A percentile compares a stretch with the other conserved stretches of the same genome.
Conservation (phyloP, 2,888 invertebrate genomes). For the Gymnoscelis rufifasciata region DNA sequence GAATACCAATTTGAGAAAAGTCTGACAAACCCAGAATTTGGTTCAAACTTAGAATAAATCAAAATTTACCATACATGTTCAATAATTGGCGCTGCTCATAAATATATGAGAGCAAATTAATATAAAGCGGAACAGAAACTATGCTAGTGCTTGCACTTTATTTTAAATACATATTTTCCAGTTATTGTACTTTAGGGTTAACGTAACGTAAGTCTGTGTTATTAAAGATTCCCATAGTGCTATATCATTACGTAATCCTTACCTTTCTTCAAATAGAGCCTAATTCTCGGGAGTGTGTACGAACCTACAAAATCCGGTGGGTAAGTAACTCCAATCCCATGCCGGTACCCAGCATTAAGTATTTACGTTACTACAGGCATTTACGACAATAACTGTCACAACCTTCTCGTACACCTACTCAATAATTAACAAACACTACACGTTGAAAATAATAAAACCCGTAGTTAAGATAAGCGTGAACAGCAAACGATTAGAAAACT, state of each 20-base stretch:
- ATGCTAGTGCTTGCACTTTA: too few species aligned
- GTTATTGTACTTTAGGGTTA: too few species aligned
- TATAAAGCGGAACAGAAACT: too few species aligned
- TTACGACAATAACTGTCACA: slow-evolving; percentile 23
- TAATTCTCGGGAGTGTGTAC: slow-evolving; percentile 16
- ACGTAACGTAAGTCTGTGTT: too few species aligned
- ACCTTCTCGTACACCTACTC: slow-evolving; percentile 12
- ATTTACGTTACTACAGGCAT: slow-evolving; percentile 1
- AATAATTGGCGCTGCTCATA: too few species aligned
- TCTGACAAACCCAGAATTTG: too few species aligned
- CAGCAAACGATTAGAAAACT: slow-evolving; percentile 13
- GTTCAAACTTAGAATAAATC: too few species aligned
- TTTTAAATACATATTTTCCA: too few species aligned
- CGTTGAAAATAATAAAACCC: slow-evolving; percentile 8
- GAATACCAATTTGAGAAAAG: slow-evolving; percentile 33
- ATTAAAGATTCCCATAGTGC: background rate
- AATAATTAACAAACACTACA: slow-evolving; percentile 25
- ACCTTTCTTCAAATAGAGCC: slow-evolving; percentile 40
- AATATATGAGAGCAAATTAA: too few species aligned
- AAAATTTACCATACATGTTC: too few species aligned
- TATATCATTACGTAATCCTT: slow-evolving; percentile 60
- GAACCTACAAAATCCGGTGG: slow-evolving; percentile 16
- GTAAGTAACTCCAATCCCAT: slow-evolving; percentile 8
- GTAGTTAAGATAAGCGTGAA: slow-evolving; percentile 14
- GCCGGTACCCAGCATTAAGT: slow-evolving; percentile 2